Evolutionary conservation across 1,140 invertebrate genomes (phyloP).

Genomic region (Pectinophora gossypiella): DNA sequence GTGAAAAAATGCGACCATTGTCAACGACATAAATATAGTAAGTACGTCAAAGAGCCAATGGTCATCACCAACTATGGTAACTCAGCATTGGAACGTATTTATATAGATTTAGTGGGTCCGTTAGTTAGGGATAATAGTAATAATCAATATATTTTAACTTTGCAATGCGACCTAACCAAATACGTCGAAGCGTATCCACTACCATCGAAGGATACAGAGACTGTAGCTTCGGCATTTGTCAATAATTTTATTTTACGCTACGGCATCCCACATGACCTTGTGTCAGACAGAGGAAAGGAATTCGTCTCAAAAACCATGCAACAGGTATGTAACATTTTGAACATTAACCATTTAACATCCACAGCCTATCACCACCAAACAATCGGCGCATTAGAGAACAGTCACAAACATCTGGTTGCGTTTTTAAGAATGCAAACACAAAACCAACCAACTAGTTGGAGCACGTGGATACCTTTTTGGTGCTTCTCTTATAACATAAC

Average conservation of each 20-base stretch:
- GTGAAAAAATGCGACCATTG: slow-evolving; percentile 4
- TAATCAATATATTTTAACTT: background rate
- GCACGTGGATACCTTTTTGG: no score
- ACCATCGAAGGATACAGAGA: background rate
- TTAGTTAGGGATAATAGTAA: background rate
- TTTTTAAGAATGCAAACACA: no score
- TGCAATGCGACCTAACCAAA: slow-evolving; percentile 2
- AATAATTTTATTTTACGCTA: background rate
- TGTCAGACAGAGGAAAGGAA: background rate
- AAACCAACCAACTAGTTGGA: no score
- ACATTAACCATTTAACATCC: no score
- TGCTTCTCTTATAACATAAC: no score
- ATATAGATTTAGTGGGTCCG: background rate
- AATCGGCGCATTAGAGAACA: no score
- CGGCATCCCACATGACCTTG: background rate
- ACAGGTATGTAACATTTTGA: no score
- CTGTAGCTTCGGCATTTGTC: background rate
- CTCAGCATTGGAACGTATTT: background rate
- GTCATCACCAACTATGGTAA: background rate
- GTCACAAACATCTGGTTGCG: no score
- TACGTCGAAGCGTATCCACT: slow-evolving; percentile 1
- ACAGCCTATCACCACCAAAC: no score
- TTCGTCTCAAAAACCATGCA: no score
- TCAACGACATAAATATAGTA: slow-evolving; percentile 4
- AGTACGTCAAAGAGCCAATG: background rate